A percentile compares a stretch with the other conserved stretches of the same genome.
phyloP scores from a whole-genome alignment of 2,797 vertebrate genomes.

The Poecilia picta region DNA sequence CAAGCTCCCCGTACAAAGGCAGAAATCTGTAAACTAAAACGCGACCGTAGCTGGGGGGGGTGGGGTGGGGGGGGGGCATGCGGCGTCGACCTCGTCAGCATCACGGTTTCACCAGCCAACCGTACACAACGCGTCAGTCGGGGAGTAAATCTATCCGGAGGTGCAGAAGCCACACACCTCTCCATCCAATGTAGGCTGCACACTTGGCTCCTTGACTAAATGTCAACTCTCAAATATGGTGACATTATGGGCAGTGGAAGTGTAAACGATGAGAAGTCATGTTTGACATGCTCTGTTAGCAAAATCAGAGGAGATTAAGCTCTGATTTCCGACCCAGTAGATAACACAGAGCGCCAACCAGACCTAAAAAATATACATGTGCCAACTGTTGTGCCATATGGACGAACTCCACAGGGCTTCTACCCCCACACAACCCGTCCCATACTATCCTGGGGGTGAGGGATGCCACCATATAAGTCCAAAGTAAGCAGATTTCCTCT shows the following conservation, averaged over 20 bases:
- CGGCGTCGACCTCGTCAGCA: conserved; percentile 50
- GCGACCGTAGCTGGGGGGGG: conserved; percentile 15
- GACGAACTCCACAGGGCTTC: conserved; percentile 64
- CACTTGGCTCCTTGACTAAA: conserved; percentile 42
- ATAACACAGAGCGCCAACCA: conserved; percentile 49
- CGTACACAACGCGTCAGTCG: conserved; percentile 40
- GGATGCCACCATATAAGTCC: conserved; percentile 50
- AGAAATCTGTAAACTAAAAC: conserved; percentile 27
- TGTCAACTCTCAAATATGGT: conserved; percentile 47
- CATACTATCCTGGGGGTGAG: conserved; percentile 42
- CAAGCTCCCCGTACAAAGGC: background rate
- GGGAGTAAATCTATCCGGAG: conserved; percentile 37
- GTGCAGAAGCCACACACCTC: conserved; percentile 33
- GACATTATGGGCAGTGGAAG: conserved; percentile 20
- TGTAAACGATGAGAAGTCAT: conserved; percentile 16
- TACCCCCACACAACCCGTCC: conserved; percentile 13
- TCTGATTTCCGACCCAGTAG: conserved; percentile 39
- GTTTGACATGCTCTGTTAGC: conserved; percentile 22
- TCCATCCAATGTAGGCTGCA: conserved; percentile 28
- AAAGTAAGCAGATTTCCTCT: conserved; percentile 74
- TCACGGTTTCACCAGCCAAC: conserved; percentile 36
- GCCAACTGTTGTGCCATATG: conserved; percentile 81
- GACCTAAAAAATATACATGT: conserved; percentile 64
- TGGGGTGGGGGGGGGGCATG: conserved; percentile 7
- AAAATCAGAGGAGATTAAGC: conserved; percentile 45